Evolutionary conservation across 2,113 vertebrate genomes (phyloP), one percentile per base, ranked within the genome.

Genomic region (Nymphicus hollandicus): DNA sequence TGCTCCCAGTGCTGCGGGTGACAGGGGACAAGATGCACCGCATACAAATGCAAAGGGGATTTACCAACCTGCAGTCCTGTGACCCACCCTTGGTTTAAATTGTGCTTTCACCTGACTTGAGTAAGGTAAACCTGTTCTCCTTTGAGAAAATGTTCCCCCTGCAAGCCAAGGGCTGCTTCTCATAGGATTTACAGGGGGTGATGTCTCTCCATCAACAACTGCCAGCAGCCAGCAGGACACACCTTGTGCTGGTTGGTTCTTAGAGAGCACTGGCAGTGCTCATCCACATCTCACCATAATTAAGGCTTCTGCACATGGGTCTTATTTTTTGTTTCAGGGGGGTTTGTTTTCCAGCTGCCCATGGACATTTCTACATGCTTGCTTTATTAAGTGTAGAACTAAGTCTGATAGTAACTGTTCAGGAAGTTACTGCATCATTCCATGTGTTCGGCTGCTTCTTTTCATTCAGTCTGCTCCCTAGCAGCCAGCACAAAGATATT

Each of bases 31-130:
- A 89, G 35, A 56, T n/a, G 37, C 47, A 10, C 25, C 3, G 11
- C 18, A 2, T 1, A 17, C 0, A 2, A 28, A 14, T 2, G 27
- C 1, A 3, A 8, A 49, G 13, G 28, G 16, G 10, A 17, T 35
- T 88, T 24, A 19, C 63, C 39, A 31, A 19, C 12, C 29, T 22
- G 16, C 47, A 73, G 9, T 2, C 53, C 41, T 41, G 11, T 3
- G 10, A 53, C 17, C 11, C 8, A 3, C 15, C 23, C 44, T 49
- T 39, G 11, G 4, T 70, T 76, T 33, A 46, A 84, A 29, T 3
- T 25, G 39, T 17, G 24, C 50, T 92, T 86, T 73, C 41, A 4
- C 23, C 80, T 1, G 4, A 15, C 17, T n/a, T 14, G 17, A 58
- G 31, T 3, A 14, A 65, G 10, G 5, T 8, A 55, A 74, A 44